These are phyloP conservation scores for Harpegnathos saltator DNA, from an alignment of 1,140 invertebrate species.

Conservation along the genomic window DNA sequence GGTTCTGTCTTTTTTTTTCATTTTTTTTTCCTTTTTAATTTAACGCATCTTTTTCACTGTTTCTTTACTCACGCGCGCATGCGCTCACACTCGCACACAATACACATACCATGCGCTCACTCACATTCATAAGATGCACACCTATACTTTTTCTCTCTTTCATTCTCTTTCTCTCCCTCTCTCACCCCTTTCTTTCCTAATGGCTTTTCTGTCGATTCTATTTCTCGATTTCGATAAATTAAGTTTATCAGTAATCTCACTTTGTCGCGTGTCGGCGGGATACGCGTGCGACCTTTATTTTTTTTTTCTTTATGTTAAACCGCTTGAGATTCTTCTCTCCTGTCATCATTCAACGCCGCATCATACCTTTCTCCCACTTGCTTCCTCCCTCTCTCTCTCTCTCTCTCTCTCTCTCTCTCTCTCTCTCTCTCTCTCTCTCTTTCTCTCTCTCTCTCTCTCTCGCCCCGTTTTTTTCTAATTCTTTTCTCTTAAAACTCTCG, in stretches of 20 bases:
- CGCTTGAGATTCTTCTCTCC: constrained; percentile 65
- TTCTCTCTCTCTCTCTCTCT: constrained; percentile 62
- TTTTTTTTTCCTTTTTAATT: constrained; percentile 65
- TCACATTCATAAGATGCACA: too few species aligned
- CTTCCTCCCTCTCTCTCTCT: too few species aligned
- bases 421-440: constrained; percentile 69
- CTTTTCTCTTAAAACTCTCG: constrained; percentile 73
- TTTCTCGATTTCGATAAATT: constrained; percentile 74
- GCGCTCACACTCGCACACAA: constrained; percentile 12
- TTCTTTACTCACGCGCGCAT: constrained; percentile 15
- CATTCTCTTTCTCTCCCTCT: constrained; percentile 14
- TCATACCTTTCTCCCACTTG: constrained; percentile 60
- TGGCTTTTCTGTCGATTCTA: constrained; percentile 62
- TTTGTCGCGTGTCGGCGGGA: constrained; percentile 80
- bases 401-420: constrained; percentile 57
- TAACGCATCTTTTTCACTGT: constrained; percentile 26
- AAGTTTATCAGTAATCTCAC: constrained; percentile 85
- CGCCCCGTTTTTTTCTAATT: constrained; percentile 61
- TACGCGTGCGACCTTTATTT: constrained; percentile 72
- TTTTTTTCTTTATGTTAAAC: constrained; percentile 70
- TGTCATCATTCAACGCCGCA: constrained; percentile 51
- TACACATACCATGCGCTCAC: too few species aligned
- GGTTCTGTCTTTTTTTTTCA: constrained; percentile 69
- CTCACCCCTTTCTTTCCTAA: constrained; percentile 24
- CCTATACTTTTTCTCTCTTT: background rate